Evolutionary conservation across 2,888 invertebrate species (phyloP), one percentile per base, ranked within the genome.

Genomic region (Catocala fraxini): DNA sequence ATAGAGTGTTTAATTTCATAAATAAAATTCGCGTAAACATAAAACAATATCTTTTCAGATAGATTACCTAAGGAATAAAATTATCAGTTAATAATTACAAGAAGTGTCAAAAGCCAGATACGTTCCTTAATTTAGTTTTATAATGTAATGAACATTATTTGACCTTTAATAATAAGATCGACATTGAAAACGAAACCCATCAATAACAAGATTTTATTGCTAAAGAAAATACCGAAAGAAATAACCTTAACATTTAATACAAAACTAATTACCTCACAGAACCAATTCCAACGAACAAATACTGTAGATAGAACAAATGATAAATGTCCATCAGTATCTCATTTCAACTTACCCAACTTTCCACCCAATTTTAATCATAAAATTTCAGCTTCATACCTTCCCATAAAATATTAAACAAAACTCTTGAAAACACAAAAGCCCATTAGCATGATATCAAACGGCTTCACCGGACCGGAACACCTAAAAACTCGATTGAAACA

Each of bases 401-500:
- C 59, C 60, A 65, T 68, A 56, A 71, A 66, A 71, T 71, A 75
- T 68, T 70, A 74, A 74, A 74, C 71, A 77, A 57, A 77, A 63
- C 77, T 62, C 58, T 71, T 71, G 46, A 64, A 59, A 75, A 71
- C 68, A 65, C 61, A 62, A 74, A 70, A 70, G 51, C 56, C 68
- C 57, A 77, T 74, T 68, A 71, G 53, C 63, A 74, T 77, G 58
- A 74, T 74, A 74, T 57, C 66, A 66, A 68, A 63, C 56, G 56
- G 41, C 25, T 59, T 15, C 54, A 55, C 51, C 51, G 64, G 59
- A 62, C 67, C 63, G 68, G 68, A 72, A 75, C 67, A 75, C 51
- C 70, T 68, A 75, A 75, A 77, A 76, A 65, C 63, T 61, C 58
- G 56, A 77, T 73, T 69, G 74, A 76, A 77, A 68, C 77, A 79